Evolutionary conservation across 2,888 invertebrate species (phyloP), one percentile per base, ranked within the genome.

Genomic region (Allygus modestus): DNA sequence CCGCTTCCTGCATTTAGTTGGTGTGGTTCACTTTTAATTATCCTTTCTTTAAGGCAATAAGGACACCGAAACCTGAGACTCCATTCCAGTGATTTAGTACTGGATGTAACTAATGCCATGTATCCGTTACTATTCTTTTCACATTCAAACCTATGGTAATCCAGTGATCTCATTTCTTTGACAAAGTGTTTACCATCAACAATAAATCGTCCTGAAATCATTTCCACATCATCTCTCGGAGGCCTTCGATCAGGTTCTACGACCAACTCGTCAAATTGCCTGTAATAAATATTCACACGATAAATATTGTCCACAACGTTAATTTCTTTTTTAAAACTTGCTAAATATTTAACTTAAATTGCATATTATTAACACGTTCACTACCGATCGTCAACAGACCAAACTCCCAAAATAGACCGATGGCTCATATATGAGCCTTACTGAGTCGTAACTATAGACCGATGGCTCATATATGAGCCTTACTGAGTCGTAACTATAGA

Each of bases 131-230:
- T 1, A 23, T 73, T 23, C 20, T 61, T 23, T 61, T 73, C 61
- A 28, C 61, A 61, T 28, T 61, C 61, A 28, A 61, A 61, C 28
- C 61, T 61, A 61, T 61, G 61, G 28, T 61, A 26, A 61, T 61
- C 61, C 23, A 61, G 61, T 61, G 61, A 61, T 23, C 61, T 61
- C 20, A 61, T 61, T 61, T 61, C 61, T 61, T 61, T 61, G 28
- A 61, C 26, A 61, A 61, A 61, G 26, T 61, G 61, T 61, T 15
- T 61, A 5, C 61, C 61, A 61, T 61, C 61, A 26, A 61, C 28
- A 28, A 61, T 61, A 61, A 23, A 61, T 61, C 61, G 61, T 28
- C 61, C 61, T n/a, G 61, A 26, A 26, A 61, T 61, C 61, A 61
- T 61, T 61, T 61, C 61, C 28, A 61, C 61, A 61, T 61, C 28